These are phyloP conservation scores for Amblyornis subalaris DNA, from an alignment of 2,113 vertebrate species.

Conservation along the genomic window DNA sequence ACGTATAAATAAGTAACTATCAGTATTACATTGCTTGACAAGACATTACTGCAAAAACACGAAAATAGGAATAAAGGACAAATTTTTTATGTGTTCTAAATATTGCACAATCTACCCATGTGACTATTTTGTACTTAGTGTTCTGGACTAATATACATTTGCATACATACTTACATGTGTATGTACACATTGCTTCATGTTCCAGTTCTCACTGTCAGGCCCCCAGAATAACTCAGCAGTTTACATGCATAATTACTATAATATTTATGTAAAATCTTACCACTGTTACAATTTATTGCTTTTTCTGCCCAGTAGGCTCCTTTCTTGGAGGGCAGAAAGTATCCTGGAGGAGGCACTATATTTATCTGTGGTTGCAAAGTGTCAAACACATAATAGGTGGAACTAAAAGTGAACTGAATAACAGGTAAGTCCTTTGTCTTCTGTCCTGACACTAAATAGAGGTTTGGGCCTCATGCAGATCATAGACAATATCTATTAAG, in stretches of 20 bases:
- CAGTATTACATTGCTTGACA: neutral
- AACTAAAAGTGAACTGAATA: neutral
- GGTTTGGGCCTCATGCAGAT: neutral
- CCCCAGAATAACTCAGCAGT: neutral
- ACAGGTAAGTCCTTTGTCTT: neutral
- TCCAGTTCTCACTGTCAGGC: neutral
- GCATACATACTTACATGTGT: neutral
- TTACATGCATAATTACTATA: neutral
- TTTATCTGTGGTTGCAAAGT: neutral
- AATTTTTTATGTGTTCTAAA: neutral
- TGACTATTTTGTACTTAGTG: neutral
- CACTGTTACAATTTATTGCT: neutral
- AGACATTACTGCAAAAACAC: neutral
- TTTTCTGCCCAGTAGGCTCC: neutral
- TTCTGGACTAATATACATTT: neutral
- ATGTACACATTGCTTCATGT: neutral
- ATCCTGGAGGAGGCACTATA: neutral
- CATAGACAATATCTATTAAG: neutral
- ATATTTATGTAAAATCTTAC: neutral
- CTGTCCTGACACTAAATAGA: neutral
- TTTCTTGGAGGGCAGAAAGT: neutral
- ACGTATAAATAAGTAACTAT: neutral
- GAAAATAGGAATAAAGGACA: neutral
- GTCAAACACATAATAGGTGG: neutral
- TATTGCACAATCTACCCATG: neutral